These are phyloP conservation scores for Helostoma temminkii DNA, from an alignment of 2,797 vertebrate genomes.

Conservation along the genomic window DNA sequence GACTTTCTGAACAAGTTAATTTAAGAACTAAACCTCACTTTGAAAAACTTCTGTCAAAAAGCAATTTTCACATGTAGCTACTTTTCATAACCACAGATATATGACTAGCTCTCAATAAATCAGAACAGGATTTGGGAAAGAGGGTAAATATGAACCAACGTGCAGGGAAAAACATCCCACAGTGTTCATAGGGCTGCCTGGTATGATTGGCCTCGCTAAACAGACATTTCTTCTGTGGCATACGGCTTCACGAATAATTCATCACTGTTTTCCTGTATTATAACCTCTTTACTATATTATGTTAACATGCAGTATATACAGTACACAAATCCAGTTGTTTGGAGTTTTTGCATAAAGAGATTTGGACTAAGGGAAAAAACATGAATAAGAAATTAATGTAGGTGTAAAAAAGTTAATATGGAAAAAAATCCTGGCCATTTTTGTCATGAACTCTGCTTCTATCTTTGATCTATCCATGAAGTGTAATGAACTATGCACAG, in stretches of 20 bases:
- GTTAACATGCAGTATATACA: conserved; percentile 15
- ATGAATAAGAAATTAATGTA: conserved; percentile 9
- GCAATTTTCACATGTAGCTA: conserved; percentile 43
- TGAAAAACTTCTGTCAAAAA: conserved; percentile 59
- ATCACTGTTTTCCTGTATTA: conserved; percentile 5
- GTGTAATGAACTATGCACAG: conserved; percentile 18
- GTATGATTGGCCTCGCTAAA: conserved; percentile 33
- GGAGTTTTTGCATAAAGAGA: conserved; percentile 3
- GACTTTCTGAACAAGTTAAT: conserved; percentile 55
- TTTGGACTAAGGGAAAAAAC: not conserved
- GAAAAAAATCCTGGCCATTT: conserved; percentile 10
- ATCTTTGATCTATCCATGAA: conserved; percentile 43
- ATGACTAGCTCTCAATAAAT: conserved; percentile 38
- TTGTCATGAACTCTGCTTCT: conserved; percentile 42
- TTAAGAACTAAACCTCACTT: conserved; percentile 54
- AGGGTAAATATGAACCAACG: conserved; percentile 23
- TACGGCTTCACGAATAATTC: conserved; percentile 28
- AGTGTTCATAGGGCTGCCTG: conserved; percentile 20
- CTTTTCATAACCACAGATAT: conserved; percentile 51
- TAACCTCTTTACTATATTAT: not conserved
- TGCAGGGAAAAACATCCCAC: conserved; percentile 6
- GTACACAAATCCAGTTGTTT: not conserved
- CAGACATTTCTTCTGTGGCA: conserved; percentile 31
- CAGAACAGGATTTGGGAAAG: conserved; percentile 12
- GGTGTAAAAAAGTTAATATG: conserved; percentile 17